Conservation (phyloP, 2,113 vertebrate species). For the Camelus dromedarius region DNA sequence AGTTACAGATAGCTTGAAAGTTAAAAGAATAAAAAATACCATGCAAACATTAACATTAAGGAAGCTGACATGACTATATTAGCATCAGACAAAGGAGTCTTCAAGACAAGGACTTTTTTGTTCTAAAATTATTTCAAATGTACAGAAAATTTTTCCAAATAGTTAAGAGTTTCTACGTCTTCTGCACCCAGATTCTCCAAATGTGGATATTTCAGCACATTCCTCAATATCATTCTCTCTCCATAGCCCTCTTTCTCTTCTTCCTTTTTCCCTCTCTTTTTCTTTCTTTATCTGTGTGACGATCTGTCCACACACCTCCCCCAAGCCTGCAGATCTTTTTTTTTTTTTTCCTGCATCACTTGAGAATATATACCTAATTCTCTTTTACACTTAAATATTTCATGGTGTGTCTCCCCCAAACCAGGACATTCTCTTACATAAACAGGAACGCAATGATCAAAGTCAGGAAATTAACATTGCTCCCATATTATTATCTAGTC, state of each 20-base stretch:
- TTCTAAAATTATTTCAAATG: background rate
- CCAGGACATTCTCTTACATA: background rate
- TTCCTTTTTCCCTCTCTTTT: background rate
- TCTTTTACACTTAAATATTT: background rate
- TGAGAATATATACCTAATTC: background rate
- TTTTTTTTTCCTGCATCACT: no score
- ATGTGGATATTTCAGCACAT: background rate
- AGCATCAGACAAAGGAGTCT: background rate
- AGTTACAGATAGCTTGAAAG: background rate
- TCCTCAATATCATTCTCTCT: background rate
- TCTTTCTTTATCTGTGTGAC: background rate
- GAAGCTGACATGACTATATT: background rate
- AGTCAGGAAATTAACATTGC: background rate
- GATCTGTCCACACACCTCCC: background rate
- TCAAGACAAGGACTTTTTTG: background rate
- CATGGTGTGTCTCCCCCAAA: background rate
- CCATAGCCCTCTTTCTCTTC: background rate
- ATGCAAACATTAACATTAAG: background rate
- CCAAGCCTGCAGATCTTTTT: background rate
- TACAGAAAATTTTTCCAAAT: constrained; percentile 27
- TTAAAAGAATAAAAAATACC: constrained; percentile 17
- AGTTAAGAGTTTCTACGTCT: background rate
- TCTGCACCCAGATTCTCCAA: background rate
- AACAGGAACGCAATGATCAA: background rate
- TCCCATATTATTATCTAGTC: background rate